Base-by-base conservation (phyloP, 1,140 invertebrate genomes). In the Odontomachus brunneus region DNA sequence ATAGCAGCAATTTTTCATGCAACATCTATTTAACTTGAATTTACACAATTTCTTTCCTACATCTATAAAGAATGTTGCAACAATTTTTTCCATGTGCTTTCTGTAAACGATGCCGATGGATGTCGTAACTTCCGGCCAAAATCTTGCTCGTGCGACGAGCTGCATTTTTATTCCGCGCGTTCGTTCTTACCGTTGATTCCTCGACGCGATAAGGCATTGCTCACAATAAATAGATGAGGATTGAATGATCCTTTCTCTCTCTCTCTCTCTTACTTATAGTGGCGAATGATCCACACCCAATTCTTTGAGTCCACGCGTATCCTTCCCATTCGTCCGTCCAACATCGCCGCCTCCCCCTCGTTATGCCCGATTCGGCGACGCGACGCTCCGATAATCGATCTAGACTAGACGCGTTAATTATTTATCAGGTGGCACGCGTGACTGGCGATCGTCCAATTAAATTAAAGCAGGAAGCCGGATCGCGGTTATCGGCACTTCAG, bases 361-460 rank as follows among this genome's bases (percentile, higher is more conserved):
- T 33, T 22, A 57, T 62, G 12, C 60, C 60, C 59, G 53, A 57
- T 75, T 49, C 59, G 69, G 38, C 57, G 62, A 33, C 67, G 48
- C 83, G 82, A 72, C 84, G 65, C 67, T 83, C 84, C 76, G 89
- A 88, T 89, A 89, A 90, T 89, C 89, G 89, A 90, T 89, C 82
- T 83, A 83, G 81, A 67, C 89, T 84, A 89, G 87, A 89, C 85
- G 81, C 89, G 88, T 89, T 90, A 89, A 89, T 90, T 90, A 90
- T 90, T 90, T 90, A 90, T 90, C 87, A 87, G 83, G 85, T 78
- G 87, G 89, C 88, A 90, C 89, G 88, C 89, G 89, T 88, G 88
- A 87, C 87, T 89, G 87, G 87, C 89, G 84, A 86, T 90, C 85
- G 85, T 86, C 89, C 89, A 90, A 90, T 90, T 90, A 90, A 90